Percentiles rank a stretch among this genome's conserved stretches.
Evolutionary conservation across 2,113 vertebrate genomes (phyloP).

Genomic region (Etia nguti): DNA sequence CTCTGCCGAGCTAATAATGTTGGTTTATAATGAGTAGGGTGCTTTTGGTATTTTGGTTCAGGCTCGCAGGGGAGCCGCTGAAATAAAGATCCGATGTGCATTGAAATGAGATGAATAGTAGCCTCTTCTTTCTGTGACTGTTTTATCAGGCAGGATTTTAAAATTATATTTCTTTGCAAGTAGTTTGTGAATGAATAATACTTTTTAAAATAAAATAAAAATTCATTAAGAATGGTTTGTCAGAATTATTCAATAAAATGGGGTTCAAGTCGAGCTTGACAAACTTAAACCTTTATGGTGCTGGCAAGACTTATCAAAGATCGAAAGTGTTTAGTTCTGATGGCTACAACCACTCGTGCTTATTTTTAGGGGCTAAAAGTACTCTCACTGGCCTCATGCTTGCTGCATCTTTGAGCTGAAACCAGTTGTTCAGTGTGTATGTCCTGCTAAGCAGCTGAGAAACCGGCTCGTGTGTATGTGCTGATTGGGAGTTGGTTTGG

Average conservation of each 20-base stretch:
- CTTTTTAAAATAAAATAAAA: background rate
- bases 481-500: background rate
- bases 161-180: background rate
- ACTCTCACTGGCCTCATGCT: background rate
- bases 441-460: background rate
- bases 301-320: rapidly evolving
- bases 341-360: background rate
- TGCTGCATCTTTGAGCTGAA: background rate
- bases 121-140: background rate
- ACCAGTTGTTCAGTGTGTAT: background rate
- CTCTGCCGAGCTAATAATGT: background rate
- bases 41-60: slow-evolving; percentile 18
- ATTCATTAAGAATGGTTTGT: background rate
- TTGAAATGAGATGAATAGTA: background rate
- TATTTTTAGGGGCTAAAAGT: background rate
- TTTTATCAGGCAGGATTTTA: background rate
- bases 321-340: background rate
- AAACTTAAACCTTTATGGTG: background rate
- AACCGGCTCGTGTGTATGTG: no score
- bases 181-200: background rate
- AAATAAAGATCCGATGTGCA: slow-evolving; percentile 55
- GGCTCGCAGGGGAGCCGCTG: slow-evolving; percentile 26
- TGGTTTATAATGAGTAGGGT: background rate
- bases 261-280: background rate
- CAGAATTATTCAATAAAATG: background rate